phyloP scores from a whole-genome alignment of 2,797 vertebrate species.

The Anomalospiza imberbis region DNA sequence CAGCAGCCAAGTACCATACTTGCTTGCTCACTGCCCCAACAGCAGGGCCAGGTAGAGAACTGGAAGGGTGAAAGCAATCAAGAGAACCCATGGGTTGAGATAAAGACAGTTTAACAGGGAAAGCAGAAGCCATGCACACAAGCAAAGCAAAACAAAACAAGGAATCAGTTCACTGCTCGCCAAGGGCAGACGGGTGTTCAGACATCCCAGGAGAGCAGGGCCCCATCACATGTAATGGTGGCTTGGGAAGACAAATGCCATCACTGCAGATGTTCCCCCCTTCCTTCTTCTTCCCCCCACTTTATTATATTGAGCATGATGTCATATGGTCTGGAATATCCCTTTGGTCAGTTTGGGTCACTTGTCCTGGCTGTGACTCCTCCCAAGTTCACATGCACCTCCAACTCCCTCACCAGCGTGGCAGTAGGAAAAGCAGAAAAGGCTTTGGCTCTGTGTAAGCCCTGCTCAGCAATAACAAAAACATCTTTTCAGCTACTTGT shows the following conservation, averaged over 20 bases:
- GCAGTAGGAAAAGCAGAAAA: not conserved
- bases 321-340: not conserved
- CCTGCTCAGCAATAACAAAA: not conserved
- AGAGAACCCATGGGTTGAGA: not conserved
- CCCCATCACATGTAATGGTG: fast-evolving
- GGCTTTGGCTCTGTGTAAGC: not conserved
- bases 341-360: not conserved
- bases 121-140: not conserved
- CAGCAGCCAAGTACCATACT: not conserved
- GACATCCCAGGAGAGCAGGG: not conserved
- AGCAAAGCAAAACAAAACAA: not conserved
- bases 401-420: fast-evolving
- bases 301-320: not conserved
- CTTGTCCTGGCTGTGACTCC: not conserved
- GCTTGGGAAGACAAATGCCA: not conserved
- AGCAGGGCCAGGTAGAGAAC: not conserved
- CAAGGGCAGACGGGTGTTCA: not conserved
- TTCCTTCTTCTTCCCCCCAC: not conserved
- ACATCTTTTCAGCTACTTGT: not conserved
- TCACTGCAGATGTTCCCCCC: not conserved
- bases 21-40: not conserved
- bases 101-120: not conserved
- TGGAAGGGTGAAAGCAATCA: not conserved
- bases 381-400: not conserved
- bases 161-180: not conserved